Percentiles rank a stretch among this genome's conserved stretches.
Evolutionary conservation across 2,113 vertebrate genomes (phyloP).

Genomic region (Pteropus alecto): DNA sequence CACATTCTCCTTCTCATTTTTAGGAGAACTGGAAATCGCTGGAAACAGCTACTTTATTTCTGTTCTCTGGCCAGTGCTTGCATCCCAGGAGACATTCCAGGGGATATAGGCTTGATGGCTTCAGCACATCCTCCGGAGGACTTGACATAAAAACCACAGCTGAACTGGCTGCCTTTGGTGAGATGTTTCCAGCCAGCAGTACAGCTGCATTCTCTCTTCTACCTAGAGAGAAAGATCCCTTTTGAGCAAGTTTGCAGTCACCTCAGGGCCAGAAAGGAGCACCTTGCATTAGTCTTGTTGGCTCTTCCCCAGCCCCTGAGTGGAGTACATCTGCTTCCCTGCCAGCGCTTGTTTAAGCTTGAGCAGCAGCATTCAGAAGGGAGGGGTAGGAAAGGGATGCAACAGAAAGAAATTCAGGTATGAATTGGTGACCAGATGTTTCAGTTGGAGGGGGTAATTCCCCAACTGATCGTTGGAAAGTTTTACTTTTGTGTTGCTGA

Average conservation of each 20-base stretch:
- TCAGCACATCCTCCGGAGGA: constrained; percentile 58
- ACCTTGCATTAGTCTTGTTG: constrained; percentile 69
- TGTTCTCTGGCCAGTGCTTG: constrained; percentile 63
- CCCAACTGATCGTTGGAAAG: constrained; percentile 47
- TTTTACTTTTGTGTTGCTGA: constrained; percentile 5
- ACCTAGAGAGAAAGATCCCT: constrained; percentile 57
- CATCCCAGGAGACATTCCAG: constrained; percentile 72
- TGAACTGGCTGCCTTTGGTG: constrained; percentile 63
- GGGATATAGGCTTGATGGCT: constrained; percentile 60
- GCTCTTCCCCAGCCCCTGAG: constrained; percentile 66
- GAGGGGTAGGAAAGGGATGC: not conserved
- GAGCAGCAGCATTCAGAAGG: constrained; percentile 15
- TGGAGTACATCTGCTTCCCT: constrained; percentile 50
- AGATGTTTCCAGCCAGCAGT: constrained; percentile 55
- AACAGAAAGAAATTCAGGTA: constrained; percentile 59
- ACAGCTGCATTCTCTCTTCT: constrained; percentile 68
- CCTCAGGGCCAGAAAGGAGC: constrained; percentile 71
- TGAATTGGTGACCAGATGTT: constrained; percentile 75
- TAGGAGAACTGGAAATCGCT: constrained; percentile 69
- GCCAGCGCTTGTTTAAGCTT: constrained; percentile 71
- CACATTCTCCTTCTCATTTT: constrained; percentile 53
- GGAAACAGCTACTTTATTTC: constrained; percentile 72
- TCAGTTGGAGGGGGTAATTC: constrained; percentile 4
- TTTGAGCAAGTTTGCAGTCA: constrained; percentile 71
- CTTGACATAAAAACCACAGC: constrained; percentile 33